Percentiles rank a stretch among this genome's conserved stretches.
Evolutionary conservation across 2,113 vertebrate species (phyloP).

Genomic region (Atlantisia rogersi): DNA sequence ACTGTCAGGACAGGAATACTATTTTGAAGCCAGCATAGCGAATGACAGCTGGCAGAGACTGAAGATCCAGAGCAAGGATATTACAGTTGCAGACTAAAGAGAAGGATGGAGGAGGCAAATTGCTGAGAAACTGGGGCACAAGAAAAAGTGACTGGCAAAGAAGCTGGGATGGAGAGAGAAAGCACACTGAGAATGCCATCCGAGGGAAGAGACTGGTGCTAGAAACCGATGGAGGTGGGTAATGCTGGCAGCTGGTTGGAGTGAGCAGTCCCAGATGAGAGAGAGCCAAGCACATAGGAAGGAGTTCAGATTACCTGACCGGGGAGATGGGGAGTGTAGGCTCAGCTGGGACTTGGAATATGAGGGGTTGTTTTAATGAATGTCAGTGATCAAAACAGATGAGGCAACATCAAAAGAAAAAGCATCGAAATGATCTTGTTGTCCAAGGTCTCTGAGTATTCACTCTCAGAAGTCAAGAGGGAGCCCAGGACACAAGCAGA

Average conservation of each 20-base stretch:
- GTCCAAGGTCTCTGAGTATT: neutral
- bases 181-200: neutral
- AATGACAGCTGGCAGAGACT: neutral
- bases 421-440: neutral
- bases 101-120: neutral
- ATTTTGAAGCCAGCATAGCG: neutral
- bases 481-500: neutral
- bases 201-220: neutral
- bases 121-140: neutral
- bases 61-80: neutral
- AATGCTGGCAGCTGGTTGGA: fast-evolving
- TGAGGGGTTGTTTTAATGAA: neutral
- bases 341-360: neutral
- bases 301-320: neutral
- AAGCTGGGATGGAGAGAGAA: neutral
- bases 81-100: neutral
- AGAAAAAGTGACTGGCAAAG: neutral
- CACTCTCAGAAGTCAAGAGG: neutral
- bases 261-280: neutral
- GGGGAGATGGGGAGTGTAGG: neutral
- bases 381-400: neutral
- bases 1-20: neutral
- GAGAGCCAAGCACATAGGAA: neutral
- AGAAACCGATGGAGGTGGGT: neutral
- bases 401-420: neutral